phyloP scores from a whole-genome alignment of 2,113 vertebrate genomes.

The Pogona vitticeps region DNA sequence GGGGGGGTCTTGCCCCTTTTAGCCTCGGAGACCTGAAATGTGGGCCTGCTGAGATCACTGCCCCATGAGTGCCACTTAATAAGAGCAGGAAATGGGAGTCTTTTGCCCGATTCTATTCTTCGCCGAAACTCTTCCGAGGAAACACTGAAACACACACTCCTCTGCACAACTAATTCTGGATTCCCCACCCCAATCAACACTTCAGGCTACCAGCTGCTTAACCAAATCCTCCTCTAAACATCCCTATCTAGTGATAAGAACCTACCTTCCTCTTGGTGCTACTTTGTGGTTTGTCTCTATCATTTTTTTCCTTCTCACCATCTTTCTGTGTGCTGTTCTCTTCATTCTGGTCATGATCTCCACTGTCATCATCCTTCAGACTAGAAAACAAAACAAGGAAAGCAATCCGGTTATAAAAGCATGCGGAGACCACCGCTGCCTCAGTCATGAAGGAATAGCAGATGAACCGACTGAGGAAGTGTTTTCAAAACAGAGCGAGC shows the following conservation, averaged over 20 bases:
- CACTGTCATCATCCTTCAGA: conserved; percentile 86
- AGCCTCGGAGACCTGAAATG: no score
- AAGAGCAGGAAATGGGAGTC: no score
- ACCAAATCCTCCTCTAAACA: background rate
- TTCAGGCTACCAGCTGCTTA: no score
- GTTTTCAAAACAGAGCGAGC: background rate
- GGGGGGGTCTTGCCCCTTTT: no score
- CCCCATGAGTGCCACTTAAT: no score
- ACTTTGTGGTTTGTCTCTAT: conserved; percentile 79
- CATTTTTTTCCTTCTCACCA: conserved; percentile 86
- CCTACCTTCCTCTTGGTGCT: conserved; percentile 80
- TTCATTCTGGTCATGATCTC: conserved; percentile 86
- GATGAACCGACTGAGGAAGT: background rate
- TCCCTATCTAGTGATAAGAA: background rate
- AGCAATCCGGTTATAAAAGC: background rate
- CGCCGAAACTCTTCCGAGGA: no score
- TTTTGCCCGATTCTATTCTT: no score
- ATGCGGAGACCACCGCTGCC: no score
- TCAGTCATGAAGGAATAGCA: no score
- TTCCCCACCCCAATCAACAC: no score
- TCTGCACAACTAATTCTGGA: background rate
- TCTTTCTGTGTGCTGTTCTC: conserved; percentile 89
- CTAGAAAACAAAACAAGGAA: conserved; percentile 50
- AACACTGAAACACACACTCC: background rate
- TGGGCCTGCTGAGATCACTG: no score